Base-by-base conservation (phyloP, 2,888 invertebrate genomes). In the Hyalella azteca region DNA sequence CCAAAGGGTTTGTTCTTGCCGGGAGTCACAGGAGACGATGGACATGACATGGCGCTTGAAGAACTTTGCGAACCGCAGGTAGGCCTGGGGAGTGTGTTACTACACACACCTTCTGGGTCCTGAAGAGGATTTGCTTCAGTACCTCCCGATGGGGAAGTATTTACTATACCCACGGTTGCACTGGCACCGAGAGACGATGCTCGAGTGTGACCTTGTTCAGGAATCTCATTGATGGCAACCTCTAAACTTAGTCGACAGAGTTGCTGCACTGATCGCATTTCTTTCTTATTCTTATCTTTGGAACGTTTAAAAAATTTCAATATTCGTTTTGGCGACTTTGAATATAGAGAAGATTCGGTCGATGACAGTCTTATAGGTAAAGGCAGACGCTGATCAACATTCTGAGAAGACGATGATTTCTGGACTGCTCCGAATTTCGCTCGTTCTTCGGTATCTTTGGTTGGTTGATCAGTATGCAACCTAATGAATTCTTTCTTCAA, bases 11-110 rank as follows among this genome's bases (percentile, higher is more conserved):
- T 75, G 13, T 80, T 80, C 26, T 81, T 79, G 13, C 79, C 80
- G 32, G 77, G 83, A 22, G 81, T 77, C n/a, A 83, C 83, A 19
- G 83, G 83, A 11, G 83, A 83, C 11, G 83, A 83, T 22, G 83
- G 83, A 40, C 83, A 83, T 1, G 83, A 83, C 13, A 80, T 78
- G 29, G 83, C 80, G 26, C 80, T 77, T 1, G 83, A 78, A 3
- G 81, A 66, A 5, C 66, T 29, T n/a, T 75, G 54, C 11, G 78
- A 29, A 26, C 77, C 54, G n/a, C 76, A 66, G 39, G 80, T 45
- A 4, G 81, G 81, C 22, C 81, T 60, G 1, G 83, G 81, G 36
- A 66, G 80, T 19, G 83, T 80, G 50, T 78, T 77, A 22, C 81
- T 77, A 22, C 78, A 26, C 29, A 39, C 22, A 7, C 49, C 79